A percentile compares a stretch with the other conserved stretches of the same genome.
Evolutionary conservation across 2,888 invertebrate species (phyloP).

Genomic region (Eupithecia pulchellata): DNA sequence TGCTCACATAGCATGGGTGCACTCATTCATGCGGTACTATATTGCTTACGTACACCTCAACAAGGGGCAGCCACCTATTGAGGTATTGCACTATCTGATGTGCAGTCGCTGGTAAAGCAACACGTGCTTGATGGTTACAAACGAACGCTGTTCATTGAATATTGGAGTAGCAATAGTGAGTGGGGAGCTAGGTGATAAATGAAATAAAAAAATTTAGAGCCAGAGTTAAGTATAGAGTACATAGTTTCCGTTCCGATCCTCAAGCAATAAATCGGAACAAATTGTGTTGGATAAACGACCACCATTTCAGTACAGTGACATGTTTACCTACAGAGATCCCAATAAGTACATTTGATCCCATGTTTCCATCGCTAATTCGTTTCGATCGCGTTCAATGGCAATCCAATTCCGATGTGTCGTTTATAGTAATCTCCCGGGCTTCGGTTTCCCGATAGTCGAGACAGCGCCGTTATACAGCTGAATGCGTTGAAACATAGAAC

Average conservation of each 20-base stretch:
- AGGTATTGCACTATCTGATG: slow-evolving; percentile 37
- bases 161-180: slow-evolving; percentile 16
- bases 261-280: background rate
- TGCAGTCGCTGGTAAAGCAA: slow-evolving; percentile 38
- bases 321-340: slow-evolving; percentile 13
- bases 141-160: slow-evolving; percentile 26
- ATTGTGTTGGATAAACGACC: background rate
- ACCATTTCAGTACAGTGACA: slow-evolving; percentile 2
- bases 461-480: slow-evolving; percentile 21
- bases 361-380: slow-evolving; percentile 43
- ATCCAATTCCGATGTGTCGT: slow-evolving; percentile 54
- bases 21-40: slow-evolving; percentile 66
- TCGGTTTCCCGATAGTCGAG: slow-evolving; percentile 52
- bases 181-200: background rate
- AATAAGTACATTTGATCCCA: slow-evolving; percentile 36
- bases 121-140: slow-evolving; percentile 32
- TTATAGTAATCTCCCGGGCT: slow-evolving; percentile 55
- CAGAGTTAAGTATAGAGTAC: background rate
- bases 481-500: slow-evolving; percentile 23
- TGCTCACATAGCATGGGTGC: slow-evolving; percentile 68
- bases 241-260: background rate
- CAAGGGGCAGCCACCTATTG: slow-evolving; percentile 29
- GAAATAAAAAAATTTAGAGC: background rate
- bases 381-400: slow-evolving; percentile 48
- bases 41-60: slow-evolving; percentile 51